Base-by-base conservation (phyloP, 2,113 vertebrate genomes). In the Psettodes erumei region DNA sequence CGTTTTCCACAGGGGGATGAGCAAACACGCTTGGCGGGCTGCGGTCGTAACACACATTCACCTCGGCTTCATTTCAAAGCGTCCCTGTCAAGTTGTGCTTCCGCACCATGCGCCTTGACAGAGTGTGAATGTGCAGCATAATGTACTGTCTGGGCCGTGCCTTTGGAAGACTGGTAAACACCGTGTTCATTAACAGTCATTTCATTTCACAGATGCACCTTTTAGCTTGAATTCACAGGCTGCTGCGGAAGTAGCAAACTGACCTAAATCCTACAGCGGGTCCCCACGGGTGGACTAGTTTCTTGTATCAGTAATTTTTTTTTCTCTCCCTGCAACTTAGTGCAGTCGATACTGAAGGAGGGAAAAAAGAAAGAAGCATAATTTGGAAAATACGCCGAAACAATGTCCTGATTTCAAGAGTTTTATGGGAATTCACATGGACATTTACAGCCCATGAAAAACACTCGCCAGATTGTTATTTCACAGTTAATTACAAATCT, bases 401-500 rank as follows among this genome's bases (percentile, higher is more conserved):
- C 79, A 92, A 87, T 82, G 81, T 82, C 81, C 82, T 55, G 82
- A 88, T 89, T 89, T 86, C 80, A 47, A 81, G 86, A 90, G 86
- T 92, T 93, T n/a, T 93, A 82, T 83, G 69, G 12, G 70, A 90
- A 90, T 91, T 91, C 89, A 84, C 89, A 75, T 58, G 82, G 88
- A 89, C 89, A 87, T 89, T 90, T 89, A 91, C 85, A 87, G 88
- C 83, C 76, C 33, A 64, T 83, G 77, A 89, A 87, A 92, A 92
- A 93, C 82, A 89, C 72, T 81, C 81, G 55, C 77, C 84, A 92
- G 88, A 93, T 92, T 89, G 92, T 93, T 93, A 93, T 93, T 94
- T 93, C 90, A 91, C 91, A 94, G 91, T 94, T 95, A 94, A 95
- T 94, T 93, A 94, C 89, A 91, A 91, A 91, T 90, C 90, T 93